A percentile compares a stretch with the other conserved stretches of the same genome.
Conservation (phyloP, 2,888 invertebrate genomes). For the Leucophenga maculata region DNA sequence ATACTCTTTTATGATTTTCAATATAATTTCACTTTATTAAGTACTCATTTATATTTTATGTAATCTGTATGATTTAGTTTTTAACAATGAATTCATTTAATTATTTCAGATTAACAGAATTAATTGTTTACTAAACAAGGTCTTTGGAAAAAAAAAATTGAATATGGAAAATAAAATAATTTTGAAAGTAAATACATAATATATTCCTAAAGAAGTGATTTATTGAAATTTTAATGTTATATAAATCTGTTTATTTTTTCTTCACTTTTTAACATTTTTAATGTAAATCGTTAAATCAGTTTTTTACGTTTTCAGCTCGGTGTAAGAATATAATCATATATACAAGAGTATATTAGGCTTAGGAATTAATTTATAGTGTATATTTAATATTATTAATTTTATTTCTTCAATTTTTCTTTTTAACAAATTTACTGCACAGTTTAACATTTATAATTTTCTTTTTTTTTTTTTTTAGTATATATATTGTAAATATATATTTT, state of each 20-base stretch:
- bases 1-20: no score
- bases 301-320: neutral
- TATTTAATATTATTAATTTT: slow-evolving; percentile 3
- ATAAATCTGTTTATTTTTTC: neutral
- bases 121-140: no score
- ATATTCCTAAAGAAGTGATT: slow-evolving; percentile 40
- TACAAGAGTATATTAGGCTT: slow-evolving; percentile 1
- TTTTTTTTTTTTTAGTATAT: slow-evolving; percentile 3
- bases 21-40: no score
- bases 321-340: neutral
- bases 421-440: slow-evolving; percentile 23
- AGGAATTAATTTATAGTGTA: slow-evolving; percentile 8
- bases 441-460: slow-evolving; percentile 24
- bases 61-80: no score
- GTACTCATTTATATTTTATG: no score
- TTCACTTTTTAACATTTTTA: slow-evolving; percentile 8
- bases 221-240: slow-evolving; percentile 8
- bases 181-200: slow-evolving; percentile 23
- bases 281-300: slow-evolving; percentile 15
- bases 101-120: no score
- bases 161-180: no score
- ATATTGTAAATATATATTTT: slow-evolving; percentile 40
- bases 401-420: slow-evolving; percentile 1
- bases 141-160: no score
- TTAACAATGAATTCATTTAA: no score